Evolutionary conservation across 2,797 vertebrate species (phyloP), one percentile per base, ranked within the genome.

Genomic region (Delichon dasypus): DNA sequence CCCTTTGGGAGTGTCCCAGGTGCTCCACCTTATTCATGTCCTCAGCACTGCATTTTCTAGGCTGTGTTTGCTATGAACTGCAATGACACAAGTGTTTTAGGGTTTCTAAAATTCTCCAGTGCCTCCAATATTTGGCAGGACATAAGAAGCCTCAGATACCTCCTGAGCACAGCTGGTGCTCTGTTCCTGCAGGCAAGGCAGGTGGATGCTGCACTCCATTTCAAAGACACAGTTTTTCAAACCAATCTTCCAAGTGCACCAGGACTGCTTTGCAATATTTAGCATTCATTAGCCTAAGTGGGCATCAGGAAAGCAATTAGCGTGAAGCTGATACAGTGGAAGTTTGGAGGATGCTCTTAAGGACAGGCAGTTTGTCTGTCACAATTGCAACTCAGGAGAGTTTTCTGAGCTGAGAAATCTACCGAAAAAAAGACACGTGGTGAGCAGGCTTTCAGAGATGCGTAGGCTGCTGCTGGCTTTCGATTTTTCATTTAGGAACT

Each of bases 231-330:
- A 11, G 29, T 32, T 85, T 73, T 65, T 38, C 67, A 79, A 82
- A 42, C 42, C 42, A 19, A 11, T 67, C 81, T 73, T 74, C 85
- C 4, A 2, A 91, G 38, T 17, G 9, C 26, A 66, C 50, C 34
- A 62, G n/a, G 27, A 78, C 72, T 42, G 55, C 55, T 79, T 38
- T 85, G 70, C 73, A 84, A 86, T 81, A 78, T 84, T 94, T 79
- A 48, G n/a, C 48, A 71, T 88, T 83, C 50, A 80, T 88, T 80
- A 94, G 53, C 42, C 34, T 53, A 91, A 93, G 72, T 26, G 72
- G 83, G 54, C 75, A 74, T 85, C 89, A 93, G 87, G 80, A 67
- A 94, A 89, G 65, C 57, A 85, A 74, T 85, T 83, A 89, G 61
- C 18, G 42, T 57, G 72, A 89, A 65, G 57, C 57, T 88, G 91